These are phyloP conservation scores for Gadopsis bispinosus DNA, from an alignment of 2,797 vertebrate species.

Conservation along the genomic window DNA sequence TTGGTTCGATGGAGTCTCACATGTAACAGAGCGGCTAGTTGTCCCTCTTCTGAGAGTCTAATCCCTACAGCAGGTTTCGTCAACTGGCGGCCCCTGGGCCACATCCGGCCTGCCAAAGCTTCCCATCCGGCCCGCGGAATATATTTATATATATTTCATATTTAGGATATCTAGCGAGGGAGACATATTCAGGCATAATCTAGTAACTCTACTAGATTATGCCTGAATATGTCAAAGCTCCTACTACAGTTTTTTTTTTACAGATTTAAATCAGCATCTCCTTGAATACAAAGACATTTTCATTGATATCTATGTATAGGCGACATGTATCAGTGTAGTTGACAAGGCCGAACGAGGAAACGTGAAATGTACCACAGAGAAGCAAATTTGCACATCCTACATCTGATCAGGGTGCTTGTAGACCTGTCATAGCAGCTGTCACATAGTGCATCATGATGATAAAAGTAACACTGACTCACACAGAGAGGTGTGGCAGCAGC, in stretches of 20 bases:
- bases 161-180: too few relatives aligned
- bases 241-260: not conserved
- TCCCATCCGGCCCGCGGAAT: too few relatives aligned
- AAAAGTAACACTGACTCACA: conserved; percentile 9
- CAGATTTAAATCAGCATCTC: conserved; percentile 1
- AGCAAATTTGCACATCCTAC: conserved; percentile 11
- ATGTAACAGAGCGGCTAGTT: conserved; percentile 38
- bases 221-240: not conserved
- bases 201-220: not conserved
- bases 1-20: conserved; percentile 45
- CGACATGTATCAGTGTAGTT: not conserved
- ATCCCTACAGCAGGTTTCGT: conserved; percentile 21
- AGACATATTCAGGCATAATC: too few relatives aligned
- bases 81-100: too few relatives aligned
- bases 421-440: conserved; percentile 26
- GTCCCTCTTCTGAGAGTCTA: conserved; percentile 21
- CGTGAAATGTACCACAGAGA: conserved; percentile 2
- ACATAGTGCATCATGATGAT: conserved; percentile 23
- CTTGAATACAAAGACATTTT: not conserved
- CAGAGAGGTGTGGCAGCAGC: conserved; percentile 10
- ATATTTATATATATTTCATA: too few relatives aligned
- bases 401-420: conserved; percentile 3
- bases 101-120: too few relatives aligned
- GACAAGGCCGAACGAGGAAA: not conserved
- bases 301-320: not conserved